These are phyloP conservation scores for Aphodius sticticus DNA, from an alignment of 2,888 invertebrate species.

Conservation along the genomic window DNA sequence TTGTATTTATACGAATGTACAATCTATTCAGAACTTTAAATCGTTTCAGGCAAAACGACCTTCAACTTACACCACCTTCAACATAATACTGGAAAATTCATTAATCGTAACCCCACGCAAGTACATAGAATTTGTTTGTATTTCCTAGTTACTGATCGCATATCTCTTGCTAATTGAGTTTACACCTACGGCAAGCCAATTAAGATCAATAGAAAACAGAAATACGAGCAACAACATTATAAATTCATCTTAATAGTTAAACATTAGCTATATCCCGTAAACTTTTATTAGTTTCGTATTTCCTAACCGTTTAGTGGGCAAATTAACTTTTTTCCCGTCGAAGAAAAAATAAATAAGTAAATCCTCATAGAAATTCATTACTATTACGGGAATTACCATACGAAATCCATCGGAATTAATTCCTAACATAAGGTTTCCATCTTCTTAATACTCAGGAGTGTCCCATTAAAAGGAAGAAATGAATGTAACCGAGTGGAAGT, in stretches of 20 bases:
- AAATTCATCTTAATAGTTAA: neutral
- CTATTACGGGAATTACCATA: neutral
- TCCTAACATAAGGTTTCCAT: neutral
- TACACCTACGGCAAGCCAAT: neutral
- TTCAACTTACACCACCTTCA: too few relatives aligned
- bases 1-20: too few relatives aligned
- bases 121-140: neutral
- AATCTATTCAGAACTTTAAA: too few relatives aligned
- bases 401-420: neutral
- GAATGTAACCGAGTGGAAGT: neutral
- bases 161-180: neutral
- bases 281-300: neutral
- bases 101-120: too few relatives aligned
- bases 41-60: too few relatives aligned
- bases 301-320: conserved; percentile 4
- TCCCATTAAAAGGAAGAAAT: neutral
- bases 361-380: neutral
- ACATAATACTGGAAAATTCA: too few relatives aligned
- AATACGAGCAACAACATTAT: neutral
- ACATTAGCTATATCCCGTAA: neutral
- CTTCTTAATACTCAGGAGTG: neutral
- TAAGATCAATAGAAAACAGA: neutral
- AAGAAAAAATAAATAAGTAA: neutral
- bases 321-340: neutral
- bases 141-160: neutral